phyloP scores from a whole-genome alignment of 2,113 vertebrate species.

The Pithys albifrons region DNA sequence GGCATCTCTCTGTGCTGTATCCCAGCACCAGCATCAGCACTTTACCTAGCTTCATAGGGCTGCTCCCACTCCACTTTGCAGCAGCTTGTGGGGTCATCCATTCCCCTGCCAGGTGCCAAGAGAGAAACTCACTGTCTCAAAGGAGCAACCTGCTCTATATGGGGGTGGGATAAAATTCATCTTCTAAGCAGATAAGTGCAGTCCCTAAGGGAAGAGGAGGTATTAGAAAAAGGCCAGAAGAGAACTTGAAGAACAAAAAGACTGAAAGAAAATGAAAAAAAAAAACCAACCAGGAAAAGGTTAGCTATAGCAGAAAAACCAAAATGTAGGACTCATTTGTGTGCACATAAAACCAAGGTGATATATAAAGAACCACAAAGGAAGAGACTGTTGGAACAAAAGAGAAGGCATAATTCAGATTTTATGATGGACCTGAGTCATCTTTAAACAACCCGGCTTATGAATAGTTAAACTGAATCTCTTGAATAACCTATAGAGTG shows the following conservation, averaged over 20 bases:
- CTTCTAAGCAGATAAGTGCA: neutral
- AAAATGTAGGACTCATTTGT: neutral
- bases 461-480: conserved; percentile 28
- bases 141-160: neutral
- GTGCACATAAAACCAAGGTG: neutral
- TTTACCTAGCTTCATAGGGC: neutral
- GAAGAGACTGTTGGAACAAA: neutral
- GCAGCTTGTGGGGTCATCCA: accelerated
- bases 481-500: neutral
- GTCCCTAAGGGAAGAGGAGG: neutral
- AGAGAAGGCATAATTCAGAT: neutral
- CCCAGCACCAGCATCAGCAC: accelerated
- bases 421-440: neutral
- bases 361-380: neutral
- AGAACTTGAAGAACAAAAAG: neutral
- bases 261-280: neutral
- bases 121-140: neutral
- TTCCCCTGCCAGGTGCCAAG: neutral
- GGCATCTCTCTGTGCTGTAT: neutral
- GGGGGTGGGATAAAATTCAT: accelerated
- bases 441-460: neutral
- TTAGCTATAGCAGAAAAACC: neutral
- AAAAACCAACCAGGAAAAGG: neutral
- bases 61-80: neutral
- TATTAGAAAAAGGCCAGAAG: neutral